A percentile compares a stretch with the other conserved stretches of the same genome.
Evolutionary conservation across 2,888 invertebrate species (phyloP).

Genomic region (Meta bourneti): DNA sequence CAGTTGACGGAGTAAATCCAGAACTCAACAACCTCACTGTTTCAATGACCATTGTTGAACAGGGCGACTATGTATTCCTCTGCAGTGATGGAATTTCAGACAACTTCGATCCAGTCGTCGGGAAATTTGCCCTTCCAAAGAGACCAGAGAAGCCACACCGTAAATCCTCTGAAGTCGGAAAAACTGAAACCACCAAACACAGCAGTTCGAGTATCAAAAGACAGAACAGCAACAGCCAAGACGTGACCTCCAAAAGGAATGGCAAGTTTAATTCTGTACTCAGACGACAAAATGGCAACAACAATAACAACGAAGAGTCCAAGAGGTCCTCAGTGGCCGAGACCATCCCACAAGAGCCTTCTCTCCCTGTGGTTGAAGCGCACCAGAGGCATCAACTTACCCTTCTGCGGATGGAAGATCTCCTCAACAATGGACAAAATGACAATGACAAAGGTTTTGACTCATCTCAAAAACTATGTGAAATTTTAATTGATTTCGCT

Average conservation of each 20-base stretch:
- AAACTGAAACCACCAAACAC: conserved; percentile 14
- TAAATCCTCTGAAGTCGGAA: conserved; percentile 28
- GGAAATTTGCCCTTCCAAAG: conserved; percentile 86
- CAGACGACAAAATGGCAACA: conserved; percentile 55
- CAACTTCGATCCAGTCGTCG: conserved; percentile 95
- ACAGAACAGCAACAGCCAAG: conserved; percentile 65
- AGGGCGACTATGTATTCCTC: conserved; percentile 91
- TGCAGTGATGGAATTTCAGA: conserved; percentile 95
- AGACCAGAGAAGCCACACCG: conserved; percentile 67
- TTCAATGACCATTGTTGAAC: conserved; percentile 89
- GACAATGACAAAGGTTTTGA: conserved; percentile 83
- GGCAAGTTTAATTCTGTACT: conserved; percentile 58
- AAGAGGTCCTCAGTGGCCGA: conserved; percentile 3
- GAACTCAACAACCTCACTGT: conserved; percentile 93
- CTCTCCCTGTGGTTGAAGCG: conserved; percentile 86
- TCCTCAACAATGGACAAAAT: conserved; percentile 86
- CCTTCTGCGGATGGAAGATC: conserved; percentile 87
- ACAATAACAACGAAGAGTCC: conserved; percentile 18
- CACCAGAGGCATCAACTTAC: conserved; percentile 88
- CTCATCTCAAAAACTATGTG: conserved; percentile 86
- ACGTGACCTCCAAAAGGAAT: conserved; percentile 54
- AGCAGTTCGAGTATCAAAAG: conserved; percentile 50
- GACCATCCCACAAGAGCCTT: conserved; percentile 23
- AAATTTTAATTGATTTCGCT: conserved; percentile 88
- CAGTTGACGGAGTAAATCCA: conserved; percentile 91